Evolutionary conservation across 2,797 vertebrate species (phyloP).

Genomic region (Lindbergichthys nudifrons): DNA sequence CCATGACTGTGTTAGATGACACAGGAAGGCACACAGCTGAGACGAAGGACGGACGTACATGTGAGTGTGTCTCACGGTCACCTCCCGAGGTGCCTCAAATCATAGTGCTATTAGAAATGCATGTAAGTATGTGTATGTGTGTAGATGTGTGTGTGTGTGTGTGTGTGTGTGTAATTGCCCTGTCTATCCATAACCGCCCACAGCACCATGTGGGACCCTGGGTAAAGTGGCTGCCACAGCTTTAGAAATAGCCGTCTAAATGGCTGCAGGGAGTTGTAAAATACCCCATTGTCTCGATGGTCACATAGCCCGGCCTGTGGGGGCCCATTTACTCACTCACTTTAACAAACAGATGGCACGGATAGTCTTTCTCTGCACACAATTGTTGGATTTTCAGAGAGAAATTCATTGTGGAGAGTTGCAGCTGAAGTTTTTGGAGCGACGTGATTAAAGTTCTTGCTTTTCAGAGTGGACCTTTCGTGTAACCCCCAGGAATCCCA

Average conservation of each 20-base stretch:
- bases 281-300: constrained; percentile 77
- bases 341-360: constrained; percentile 68
- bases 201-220: constrained; percentile 72
- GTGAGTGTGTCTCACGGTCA: constrained; percentile 31
- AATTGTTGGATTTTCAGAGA: constrained; percentile 58
- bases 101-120: constrained; percentile 56
- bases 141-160: constrained; percentile 27
- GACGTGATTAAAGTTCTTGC: constrained; percentile 51
- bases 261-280: constrained; percentile 76
- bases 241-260: constrained; percentile 76
- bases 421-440: constrained; percentile 46
- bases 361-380: constrained; percentile 62
- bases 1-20: constrained; percentile 54
- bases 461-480: constrained; percentile 55
- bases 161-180: constrained; percentile 70
- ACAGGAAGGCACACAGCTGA: constrained; percentile 49
- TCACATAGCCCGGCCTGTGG: constrained; percentile 63
- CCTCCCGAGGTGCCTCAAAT: constrained; percentile 63
- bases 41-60: constrained; percentile 44
- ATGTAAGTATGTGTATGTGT: constrained; percentile 35
- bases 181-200: constrained; percentile 78
- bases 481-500: constrained; percentile 61
- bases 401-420: constrained; percentile 35
- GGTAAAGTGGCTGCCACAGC: constrained; percentile 75
- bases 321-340: constrained; percentile 76